A percentile compares a stretch with the other conserved stretches of the same genome.
Conservation (phyloP, 64 coral and sea anemone species). For the Actinia tenebrosa region DNA sequence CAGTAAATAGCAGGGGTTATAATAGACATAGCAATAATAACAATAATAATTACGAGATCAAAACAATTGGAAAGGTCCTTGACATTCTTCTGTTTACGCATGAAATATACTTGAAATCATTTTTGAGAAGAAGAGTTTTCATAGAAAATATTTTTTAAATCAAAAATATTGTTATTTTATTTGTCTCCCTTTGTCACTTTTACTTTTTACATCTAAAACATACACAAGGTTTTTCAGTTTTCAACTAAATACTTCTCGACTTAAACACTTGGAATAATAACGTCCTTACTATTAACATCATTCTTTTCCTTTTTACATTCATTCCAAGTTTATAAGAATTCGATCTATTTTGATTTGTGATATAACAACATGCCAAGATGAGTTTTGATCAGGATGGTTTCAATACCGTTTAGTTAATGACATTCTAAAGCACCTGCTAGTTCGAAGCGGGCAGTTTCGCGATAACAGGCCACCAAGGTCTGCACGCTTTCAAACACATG, state of each 20-base stretch:
- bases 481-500: slow-evolving; percentile 9
- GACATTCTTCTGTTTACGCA: not conserved
- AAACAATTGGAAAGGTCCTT: not conserved
- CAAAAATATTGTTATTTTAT: no score
- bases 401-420: slow-evolving; percentile 30
- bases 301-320: not conserved
- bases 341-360: slow-evolving; percentile 14
- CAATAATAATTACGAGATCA: slow-evolving; percentile 3
- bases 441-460: slow-evolving; percentile 3
- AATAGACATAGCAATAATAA: slow-evolving; percentile 5
- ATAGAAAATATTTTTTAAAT: no score
- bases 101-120: not conserved
- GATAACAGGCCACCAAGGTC: not conserved
- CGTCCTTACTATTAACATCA: not conserved
- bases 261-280: not conserved
- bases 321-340: slow-evolving; percentile 12
- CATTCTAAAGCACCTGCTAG: slow-evolving; percentile 7
- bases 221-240: not conserved
- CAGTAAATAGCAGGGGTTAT: not conserved
- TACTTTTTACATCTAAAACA: not conserved
- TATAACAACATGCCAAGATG: not conserved
- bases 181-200: not conserved
- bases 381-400: slow-evolving; percentile 8
- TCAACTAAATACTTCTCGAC: not conserved
- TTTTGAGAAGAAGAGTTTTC: not conserved